Percentiles rank a stretch among this genome's conserved stretches.
Conservation (phyloP, 2,797 vertebrate genomes). For the Thunnus albacares region DNA sequence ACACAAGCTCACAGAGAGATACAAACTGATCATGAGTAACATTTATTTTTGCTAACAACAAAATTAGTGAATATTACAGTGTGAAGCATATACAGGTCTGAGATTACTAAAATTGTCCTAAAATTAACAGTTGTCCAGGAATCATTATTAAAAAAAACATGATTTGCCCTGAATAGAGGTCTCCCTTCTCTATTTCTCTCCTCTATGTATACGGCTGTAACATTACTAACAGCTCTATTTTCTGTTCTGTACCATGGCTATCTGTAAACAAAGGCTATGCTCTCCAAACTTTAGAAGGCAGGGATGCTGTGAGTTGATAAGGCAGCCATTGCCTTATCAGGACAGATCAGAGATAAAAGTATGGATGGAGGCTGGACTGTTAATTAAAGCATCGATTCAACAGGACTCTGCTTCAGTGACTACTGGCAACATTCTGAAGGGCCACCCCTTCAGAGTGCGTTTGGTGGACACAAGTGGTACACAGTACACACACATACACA, state of each 20-base stretch:
- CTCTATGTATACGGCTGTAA: slow-evolving; percentile 45
- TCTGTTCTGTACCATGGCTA: slow-evolving; percentile 26
- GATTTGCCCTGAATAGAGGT: background rate
- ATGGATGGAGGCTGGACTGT: slow-evolving; percentile 66
- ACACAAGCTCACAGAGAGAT: background rate
- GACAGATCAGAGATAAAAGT: slow-evolving; percentile 72
- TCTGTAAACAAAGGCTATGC: slow-evolving; percentile 58
- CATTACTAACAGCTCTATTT: slow-evolving; percentile 58
- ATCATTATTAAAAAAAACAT: background rate
- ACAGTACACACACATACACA: slow-evolving; percentile 6
- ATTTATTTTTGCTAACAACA: background rate
- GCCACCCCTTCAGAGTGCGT: background rate
- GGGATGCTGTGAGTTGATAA: slow-evolving; percentile 77
- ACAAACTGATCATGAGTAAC: background rate
- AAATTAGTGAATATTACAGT: background rate
- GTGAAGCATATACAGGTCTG: no score
- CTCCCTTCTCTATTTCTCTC: background rate
- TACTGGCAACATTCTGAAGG: slow-evolving; percentile 11
- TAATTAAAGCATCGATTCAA: slow-evolving; percentile 79
- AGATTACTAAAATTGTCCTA: no score
- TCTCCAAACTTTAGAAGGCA: slow-evolving; percentile 57
- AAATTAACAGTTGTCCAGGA: background rate
- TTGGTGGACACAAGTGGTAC: slow-evolving; percentile 4
- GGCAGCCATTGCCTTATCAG: slow-evolving; percentile 76
- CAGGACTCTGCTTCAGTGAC: slow-evolving; percentile 67